Evolutionary conservation across 2,113 vertebrate genomes (phyloP), one percentile per base, ranked within the genome.

Genomic region (Pterophyllum scalare): DNA sequence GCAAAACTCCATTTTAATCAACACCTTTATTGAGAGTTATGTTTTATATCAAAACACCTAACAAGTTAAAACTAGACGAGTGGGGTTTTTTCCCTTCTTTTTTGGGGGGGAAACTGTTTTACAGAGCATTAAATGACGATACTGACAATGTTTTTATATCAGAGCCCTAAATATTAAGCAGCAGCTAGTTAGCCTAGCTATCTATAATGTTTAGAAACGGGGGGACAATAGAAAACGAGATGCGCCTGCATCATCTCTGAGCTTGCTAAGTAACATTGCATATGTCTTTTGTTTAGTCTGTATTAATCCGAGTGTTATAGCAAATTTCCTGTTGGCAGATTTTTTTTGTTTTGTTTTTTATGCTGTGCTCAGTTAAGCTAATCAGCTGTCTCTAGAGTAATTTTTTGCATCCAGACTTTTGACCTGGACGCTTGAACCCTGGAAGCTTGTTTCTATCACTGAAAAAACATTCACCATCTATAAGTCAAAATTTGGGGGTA

Each of bases 201-300:
- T 64, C 82, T 79, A 59, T 65, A 62, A 77, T 31, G n/a, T 13
- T 58, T 67, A 17, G 22, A 67, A 67, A 33, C 38, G 52, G 7
- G 11, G 2, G 11, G 22, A 24, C 8, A 7, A 19, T 14, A 31
- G 67, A 54, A 72, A 54, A 28, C 26, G 17, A 54, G 43, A 72
- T 52, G 2, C 43, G 31, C 65, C 65, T 46, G 28, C 28, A 52
- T 31, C 24, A 72, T 72, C 43, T 20, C 24, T 72, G 65, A 52
- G 65, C 43, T 31, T 31, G 31, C 49, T 54, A 54, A 19, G 11
- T 72, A 72, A 54, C 67, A 54, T 72, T 31, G 26, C 52, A 26
- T 72, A n/a, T 31, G 26, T 54, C 13, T 31, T 54, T 52, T 72
- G 67, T 72, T 54, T 72, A 54, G 43, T 72, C 46, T 72, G 67